A percentile compares a stretch with the other conserved stretches of the same genome.
These are phyloP conservation scores for Piezodorus guildinii DNA, from an alignment of 1,140 invertebrate genomes.

Conservation along the genomic window DNA sequence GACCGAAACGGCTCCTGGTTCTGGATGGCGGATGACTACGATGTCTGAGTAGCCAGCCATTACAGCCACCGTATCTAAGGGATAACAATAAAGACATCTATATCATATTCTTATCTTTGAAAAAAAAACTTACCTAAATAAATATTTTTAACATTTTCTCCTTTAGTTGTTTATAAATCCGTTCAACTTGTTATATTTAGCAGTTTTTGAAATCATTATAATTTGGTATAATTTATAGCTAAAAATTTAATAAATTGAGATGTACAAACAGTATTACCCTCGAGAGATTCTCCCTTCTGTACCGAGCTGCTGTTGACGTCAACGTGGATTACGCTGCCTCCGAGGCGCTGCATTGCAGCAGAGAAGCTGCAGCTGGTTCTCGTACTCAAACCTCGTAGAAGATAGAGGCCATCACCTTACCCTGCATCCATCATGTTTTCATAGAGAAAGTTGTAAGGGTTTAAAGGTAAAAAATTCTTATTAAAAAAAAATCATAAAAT, in stretches of 20 bases:
- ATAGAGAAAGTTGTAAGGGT: background rate
- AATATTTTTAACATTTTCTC: too few relatives aligned
- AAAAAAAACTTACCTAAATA: too few relatives aligned
- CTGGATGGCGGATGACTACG: slow-evolving; percentile 86
- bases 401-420: slow-evolving; percentile 88
- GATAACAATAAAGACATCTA: too few relatives aligned
- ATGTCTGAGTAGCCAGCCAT: slow-evolving; percentile 85
- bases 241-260: too few relatives aligned
- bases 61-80: slow-evolving; percentile 61
- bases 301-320: slow-evolving; percentile 82
- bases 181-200: too few relatives aligned
- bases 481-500: too few relatives aligned
- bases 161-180: too few relatives aligned
- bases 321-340: slow-evolving; percentile 81
- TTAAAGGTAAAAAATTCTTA: slow-evolving; percentile 15
- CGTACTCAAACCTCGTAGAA: slow-evolving; percentile 97
- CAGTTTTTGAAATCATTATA: too few relatives aligned
- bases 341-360: slow-evolving; percentile 89
- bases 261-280: slow-evolving; percentile 43
- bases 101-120: too few relatives aligned
- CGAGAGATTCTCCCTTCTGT: slow-evolving; percentile 91
- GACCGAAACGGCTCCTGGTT: slow-evolving; percentile 81
- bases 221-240: too few relatives aligned
- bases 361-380: slow-evolving; percentile 92
- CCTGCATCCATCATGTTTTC: slow-evolving; percentile 39